phyloP scores from a whole-genome alignment of 1,140 invertebrate genomes.

The Heterodera schachtii region DNA sequence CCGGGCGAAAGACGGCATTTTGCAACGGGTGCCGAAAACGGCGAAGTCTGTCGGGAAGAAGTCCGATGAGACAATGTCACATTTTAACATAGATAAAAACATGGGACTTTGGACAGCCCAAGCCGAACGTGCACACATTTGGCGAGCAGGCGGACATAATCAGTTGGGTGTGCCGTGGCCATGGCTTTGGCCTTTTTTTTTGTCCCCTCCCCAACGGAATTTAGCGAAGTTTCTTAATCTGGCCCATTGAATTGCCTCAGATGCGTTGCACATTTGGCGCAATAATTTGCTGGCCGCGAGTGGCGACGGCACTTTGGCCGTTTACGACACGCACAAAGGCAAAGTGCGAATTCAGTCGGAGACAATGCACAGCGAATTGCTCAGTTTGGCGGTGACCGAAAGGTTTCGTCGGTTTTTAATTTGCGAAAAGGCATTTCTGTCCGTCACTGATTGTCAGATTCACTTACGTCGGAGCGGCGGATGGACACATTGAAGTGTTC shows the following conservation, averaged over 20 bases:
- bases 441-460: conserved; percentile 13
- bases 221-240: too few relatives aligned
- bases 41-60: conserved; percentile 22
- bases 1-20: conserved; percentile 17
- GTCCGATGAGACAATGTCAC: neutral
- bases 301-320: conserved; percentile 40
- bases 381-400: conserved; percentile 31
- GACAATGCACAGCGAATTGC: conserved; percentile 45
- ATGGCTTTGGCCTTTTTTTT: too few relatives aligned
- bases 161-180: conserved; percentile 6
- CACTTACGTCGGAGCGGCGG: conserved; percentile 39
- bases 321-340: conserved; percentile 33
- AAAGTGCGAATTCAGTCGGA: conserved; percentile 34
- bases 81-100: conserved; percentile 30
- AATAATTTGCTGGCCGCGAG: conserved; percentile 34
- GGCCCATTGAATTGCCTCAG: neutral
- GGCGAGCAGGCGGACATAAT: conserved; percentile 43
- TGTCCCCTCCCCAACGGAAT: too few relatives aligned
- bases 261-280: conserved; percentile 1
- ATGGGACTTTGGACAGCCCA: conserved; percentile 34
- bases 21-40: conserved; percentile 37
- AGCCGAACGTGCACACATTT: conserved; percentile 28
- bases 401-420: conserved; percentile 1
- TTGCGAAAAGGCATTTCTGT: too few relatives aligned
- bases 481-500: conserved; percentile 40